These are phyloP conservation scores for Uria aalge DNA, from an alignment of 2,113 vertebrate species.

Conservation along the genomic window DNA sequence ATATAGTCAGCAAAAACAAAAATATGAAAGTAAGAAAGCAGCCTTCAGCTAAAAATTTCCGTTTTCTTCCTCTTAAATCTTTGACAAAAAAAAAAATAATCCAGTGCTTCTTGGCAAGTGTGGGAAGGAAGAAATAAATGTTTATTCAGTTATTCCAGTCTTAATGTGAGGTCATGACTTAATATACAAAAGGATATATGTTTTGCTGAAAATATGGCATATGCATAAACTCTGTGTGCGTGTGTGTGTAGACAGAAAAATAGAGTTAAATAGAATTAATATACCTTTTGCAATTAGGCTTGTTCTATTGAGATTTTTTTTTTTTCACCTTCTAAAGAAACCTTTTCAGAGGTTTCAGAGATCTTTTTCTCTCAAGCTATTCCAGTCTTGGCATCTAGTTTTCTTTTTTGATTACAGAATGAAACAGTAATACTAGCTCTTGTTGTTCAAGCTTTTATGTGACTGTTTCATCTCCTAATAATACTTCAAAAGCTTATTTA, in stretches of 20 bases:
- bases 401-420: background rate
- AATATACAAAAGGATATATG: background rate
- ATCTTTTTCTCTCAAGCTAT: background rate
- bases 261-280: background rate
- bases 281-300: background rate
- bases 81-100: background rate
- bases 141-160: background rate
- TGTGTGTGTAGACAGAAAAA: background rate
- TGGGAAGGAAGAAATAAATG: background rate
- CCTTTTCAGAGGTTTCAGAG: background rate
- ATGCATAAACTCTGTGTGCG: background rate
- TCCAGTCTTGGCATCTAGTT: background rate
- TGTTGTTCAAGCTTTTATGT: background rate
- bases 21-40: background rate
- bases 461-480: slow-evolving; percentile 11
- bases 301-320: background rate
- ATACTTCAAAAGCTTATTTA: slow-evolving; percentile 23
- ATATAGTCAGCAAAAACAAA: background rate
- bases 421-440: background rate
- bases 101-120: background rate
- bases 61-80: background rate
- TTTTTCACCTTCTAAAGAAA: background rate
- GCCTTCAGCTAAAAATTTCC: background rate
- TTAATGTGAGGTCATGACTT: background rate
- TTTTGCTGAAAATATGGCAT: background rate